Evolutionary conservation across 2,797 vertebrate species (phyloP), one percentile per base, ranked within the genome.

Genomic region (Siniperca scherzeri): DNA sequence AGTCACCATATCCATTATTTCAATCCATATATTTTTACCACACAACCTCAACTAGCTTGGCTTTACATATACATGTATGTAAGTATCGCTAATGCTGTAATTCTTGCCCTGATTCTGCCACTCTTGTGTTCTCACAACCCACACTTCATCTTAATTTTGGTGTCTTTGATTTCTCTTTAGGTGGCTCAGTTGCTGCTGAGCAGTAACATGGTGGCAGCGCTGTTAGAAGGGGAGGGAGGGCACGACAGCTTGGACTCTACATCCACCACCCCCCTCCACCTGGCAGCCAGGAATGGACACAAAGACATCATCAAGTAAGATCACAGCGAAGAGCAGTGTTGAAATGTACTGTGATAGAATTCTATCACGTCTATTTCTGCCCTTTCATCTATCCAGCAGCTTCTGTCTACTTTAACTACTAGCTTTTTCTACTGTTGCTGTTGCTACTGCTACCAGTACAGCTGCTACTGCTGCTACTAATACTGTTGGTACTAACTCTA

Each of bases 271-370:
- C 97, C 97, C 0, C 94, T 98, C 70, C 97, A 98, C 92, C 91
- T 98, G 93, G 98, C 97, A 68, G 97, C 97, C 84, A 97, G 97
- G 91, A 98, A 98, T 0, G 98, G 98, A 84, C 98, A 98, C 94
- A 96, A 96, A 89, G 97, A 98, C 93, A 96, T 98, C 77, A 98
- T 98, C 95, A 97, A 95, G 98, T 98, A 72, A 89, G 85, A 64
- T 4, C 11, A 6, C 61, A 61, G 46, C 0, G 0, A 30, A 40
- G 30, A 70, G 60, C 17, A 12, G 61, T 8, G 64, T 40, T 64
- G n/a, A 72, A 48, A 67, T 13, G 17, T 16, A 4, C 22, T 44
- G 30, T 27, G 66, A 30, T 21, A 66, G 25, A 67, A 10, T 62
- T 36, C 48, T 22, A 0, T 67, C 70, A 48, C 22, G 1, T 38